Evolutionary conservation across 2,888 invertebrate species (phyloP).

Genomic region (Tetanocera ferruginea): DNA sequence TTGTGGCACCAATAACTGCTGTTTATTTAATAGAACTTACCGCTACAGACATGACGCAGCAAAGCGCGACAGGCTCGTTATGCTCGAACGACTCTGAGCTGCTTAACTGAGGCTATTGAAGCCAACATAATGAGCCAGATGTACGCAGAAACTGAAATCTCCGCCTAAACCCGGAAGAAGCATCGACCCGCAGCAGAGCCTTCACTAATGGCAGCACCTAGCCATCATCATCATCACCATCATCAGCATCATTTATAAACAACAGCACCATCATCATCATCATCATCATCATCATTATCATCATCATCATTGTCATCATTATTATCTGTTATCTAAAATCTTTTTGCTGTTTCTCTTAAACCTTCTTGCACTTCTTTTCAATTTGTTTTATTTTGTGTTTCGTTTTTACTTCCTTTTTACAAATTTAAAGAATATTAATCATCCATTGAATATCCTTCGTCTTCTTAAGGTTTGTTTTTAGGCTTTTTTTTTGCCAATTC

Average conservation of each 20-base stretch:
- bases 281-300: not conserved
- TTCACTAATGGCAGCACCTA: constrained; percentile 13
- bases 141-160: constrained; percentile 38
- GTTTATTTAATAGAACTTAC: not conserved
- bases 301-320: not conserved
- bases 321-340: not conserved
- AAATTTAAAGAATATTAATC: not conserved
- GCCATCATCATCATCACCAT: not conserved
- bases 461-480: not conserved
- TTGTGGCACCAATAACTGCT: not conserved
- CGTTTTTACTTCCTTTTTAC: not conserved
- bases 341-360: not conserved
- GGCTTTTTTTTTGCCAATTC: too few species aligned
- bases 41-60: not conserved
- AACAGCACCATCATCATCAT: not conserved
- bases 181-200: constrained; percentile 8
- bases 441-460: not conserved
- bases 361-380: not conserved
- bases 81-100: constrained; percentile 18
- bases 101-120: constrained; percentile 12
- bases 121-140: constrained; percentile 55
- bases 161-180: not conserved
- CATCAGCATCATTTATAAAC: not conserved
- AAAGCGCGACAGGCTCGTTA: not conserved
- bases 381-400: not conserved